Percentiles rank a stretch among this genome's conserved stretches.
Evolutionary conservation across 2,797 vertebrate genomes (phyloP).

Genomic region (Fratercula arctica): DNA sequence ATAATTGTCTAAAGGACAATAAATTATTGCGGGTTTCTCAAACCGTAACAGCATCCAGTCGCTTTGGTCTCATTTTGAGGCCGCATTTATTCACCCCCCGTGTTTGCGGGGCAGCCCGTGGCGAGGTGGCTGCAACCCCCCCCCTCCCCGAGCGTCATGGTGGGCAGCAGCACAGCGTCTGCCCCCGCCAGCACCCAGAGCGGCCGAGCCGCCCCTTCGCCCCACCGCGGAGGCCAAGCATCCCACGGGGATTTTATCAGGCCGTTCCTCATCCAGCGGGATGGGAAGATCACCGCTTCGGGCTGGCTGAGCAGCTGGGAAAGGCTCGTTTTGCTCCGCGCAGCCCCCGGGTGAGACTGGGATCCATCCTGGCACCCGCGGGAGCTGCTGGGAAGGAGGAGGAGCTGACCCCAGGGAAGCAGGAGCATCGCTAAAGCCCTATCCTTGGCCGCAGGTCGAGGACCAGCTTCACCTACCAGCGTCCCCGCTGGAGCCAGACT

Average conservation of each 20-base stretch:
- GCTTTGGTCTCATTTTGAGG: neutral
- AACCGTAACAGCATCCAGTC: neutral
- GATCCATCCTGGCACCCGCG: neutral
- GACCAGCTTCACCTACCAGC: neutral
- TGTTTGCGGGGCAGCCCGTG: neutral
- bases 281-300: neutral
- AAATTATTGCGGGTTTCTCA: neutral
- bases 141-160: neutral
- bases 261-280: rapidly evolving
- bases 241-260: rapidly evolving
- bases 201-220: neutral
- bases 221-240: neutral
- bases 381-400: neutral
- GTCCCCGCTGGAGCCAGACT: neutral
- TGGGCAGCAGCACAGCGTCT: neutral
- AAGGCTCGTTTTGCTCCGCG: rapidly evolving
- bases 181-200: rapidly evolving
- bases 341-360: neutral
- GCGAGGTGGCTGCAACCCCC: neutral
- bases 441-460: neutral
- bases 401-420: neutral
- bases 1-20: neutral
- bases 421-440: neutral
- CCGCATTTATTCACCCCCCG: neutral
- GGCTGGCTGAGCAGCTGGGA: rapidly evolving